Conservation (phyloP, 1,140 invertebrate species). For the Drosophila mayri region DNA sequence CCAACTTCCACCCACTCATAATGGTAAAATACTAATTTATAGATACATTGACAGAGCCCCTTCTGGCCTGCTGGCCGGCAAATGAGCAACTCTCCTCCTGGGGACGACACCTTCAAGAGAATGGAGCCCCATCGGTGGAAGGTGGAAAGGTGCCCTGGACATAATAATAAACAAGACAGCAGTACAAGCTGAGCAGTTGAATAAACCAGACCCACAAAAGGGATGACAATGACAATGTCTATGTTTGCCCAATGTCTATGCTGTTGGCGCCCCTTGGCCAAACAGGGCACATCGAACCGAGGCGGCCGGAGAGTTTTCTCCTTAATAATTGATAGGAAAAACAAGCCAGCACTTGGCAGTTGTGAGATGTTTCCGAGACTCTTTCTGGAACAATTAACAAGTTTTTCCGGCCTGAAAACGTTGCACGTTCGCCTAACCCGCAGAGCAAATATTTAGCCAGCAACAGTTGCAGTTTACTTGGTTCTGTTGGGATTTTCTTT, state of each 20-base stretch:
- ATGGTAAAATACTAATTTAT: constrained; percentile 82
- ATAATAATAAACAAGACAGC: constrained; percentile 79
- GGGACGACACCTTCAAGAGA: constrained; percentile 67
- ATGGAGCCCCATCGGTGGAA: constrained; percentile 10
- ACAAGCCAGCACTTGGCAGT: constrained; percentile 67
- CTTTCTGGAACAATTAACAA: constrained; percentile 77
- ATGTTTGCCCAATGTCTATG: constrained; percentile 68
- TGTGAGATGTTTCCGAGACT: constrained; percentile 47
- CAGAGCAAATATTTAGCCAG: constrained; percentile 64
- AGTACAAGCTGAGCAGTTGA: constrained; percentile 74
- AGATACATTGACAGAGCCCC: constrained; percentile 76
- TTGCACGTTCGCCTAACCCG: constrained; percentile 50
- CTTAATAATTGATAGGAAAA: constrained; percentile 82
- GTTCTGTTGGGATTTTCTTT: constrained; percentile 38
- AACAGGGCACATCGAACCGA: constrained; percentile 20
- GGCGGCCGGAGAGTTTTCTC: constrained; percentile 23
- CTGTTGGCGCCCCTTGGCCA: constrained; percentile 36
- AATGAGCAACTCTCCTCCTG: constrained; percentile 74
- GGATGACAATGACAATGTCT: constrained; percentile 78
- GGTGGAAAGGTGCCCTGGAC: constrained; percentile 53
- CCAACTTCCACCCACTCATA: constrained; percentile 61
- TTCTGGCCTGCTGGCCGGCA: constrained; percentile 59
- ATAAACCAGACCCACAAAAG: constrained; percentile 77
- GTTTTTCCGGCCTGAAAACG: constrained; percentile 67
- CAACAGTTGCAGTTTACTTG: constrained; percentile 55